phyloP scores from a whole-genome alignment of 2,113 vertebrate species.

The Pithys albifrons region DNA sequence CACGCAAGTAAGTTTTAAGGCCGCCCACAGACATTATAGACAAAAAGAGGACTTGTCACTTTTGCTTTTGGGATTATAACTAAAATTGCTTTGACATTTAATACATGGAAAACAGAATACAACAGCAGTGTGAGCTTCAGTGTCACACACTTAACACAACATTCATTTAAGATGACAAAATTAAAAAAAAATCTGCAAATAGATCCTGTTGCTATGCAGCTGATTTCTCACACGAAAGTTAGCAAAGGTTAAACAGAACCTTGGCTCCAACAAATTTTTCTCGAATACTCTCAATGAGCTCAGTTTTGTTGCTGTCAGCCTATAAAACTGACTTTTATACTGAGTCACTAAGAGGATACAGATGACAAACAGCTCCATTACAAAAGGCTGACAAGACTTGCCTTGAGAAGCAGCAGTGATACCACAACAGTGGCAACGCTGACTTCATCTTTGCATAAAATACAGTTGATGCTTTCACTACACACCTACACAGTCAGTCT shows the following conservation, averaged over 20 bases:
- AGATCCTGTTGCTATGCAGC: not conserved
- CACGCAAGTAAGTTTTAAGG: not conserved
- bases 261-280: not conserved
- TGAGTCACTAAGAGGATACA: not conserved
- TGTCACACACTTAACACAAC: not conserved
- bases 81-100: slow-evolving; percentile 22
- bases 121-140: not conserved
- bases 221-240: not conserved
- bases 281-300: not conserved
- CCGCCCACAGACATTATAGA: slow-evolving; percentile 43
- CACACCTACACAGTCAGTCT: not conserved
- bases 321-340: not conserved
- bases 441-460: not conserved
- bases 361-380: not conserved
- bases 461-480: not conserved
- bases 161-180: not conserved
- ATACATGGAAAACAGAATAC: not conserved
- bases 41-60: slow-evolving; percentile 44
- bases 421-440: not conserved
- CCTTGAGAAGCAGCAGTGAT: not conserved
- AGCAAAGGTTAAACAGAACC: not conserved
- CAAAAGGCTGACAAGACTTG: not conserved
- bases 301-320: not conserved
- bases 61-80: slow-evolving; percentile 11
- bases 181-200: not conserved